Conservation (phyloP, 2,888 invertebrate species). For the Bimastos eiseni region DNA sequence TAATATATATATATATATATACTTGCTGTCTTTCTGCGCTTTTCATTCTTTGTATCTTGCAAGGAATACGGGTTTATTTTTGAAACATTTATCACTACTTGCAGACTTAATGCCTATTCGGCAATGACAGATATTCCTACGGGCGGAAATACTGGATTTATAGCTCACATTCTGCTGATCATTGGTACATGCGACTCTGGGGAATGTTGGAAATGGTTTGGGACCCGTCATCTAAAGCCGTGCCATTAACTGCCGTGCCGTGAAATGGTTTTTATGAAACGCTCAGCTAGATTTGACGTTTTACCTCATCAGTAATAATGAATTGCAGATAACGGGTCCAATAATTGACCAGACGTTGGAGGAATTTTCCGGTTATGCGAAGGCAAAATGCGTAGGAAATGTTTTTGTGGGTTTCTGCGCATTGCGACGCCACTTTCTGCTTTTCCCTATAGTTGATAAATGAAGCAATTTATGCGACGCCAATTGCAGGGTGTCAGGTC, state of each 20-base stretch:
- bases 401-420: background rate
- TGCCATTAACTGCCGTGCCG: background rate
- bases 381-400: background rate
- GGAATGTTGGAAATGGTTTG: conserved; percentile 4
- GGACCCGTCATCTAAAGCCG: background rate
- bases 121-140: too few species aligned
- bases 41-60: background rate
- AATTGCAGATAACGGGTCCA: background rate
- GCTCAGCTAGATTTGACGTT: background rate
- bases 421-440: background rate
- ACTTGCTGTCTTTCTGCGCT: background rate
- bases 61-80: background rate
- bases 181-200: background rate
- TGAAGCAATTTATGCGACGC: background rate
- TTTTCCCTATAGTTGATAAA: background rate
- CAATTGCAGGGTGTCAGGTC: background rate
- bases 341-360: background rate
- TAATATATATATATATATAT: background rate
- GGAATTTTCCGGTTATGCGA: background rate
- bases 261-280: background rate
- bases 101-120: background rate
- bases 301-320: background rate
- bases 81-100: background rate
- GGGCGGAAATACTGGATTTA: background rate
- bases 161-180: background rate